Evolutionary conservation across 2,797 vertebrate genomes (phyloP), one percentile per base, ranked within the genome.

Genomic region (Morus bassanus): DNA sequence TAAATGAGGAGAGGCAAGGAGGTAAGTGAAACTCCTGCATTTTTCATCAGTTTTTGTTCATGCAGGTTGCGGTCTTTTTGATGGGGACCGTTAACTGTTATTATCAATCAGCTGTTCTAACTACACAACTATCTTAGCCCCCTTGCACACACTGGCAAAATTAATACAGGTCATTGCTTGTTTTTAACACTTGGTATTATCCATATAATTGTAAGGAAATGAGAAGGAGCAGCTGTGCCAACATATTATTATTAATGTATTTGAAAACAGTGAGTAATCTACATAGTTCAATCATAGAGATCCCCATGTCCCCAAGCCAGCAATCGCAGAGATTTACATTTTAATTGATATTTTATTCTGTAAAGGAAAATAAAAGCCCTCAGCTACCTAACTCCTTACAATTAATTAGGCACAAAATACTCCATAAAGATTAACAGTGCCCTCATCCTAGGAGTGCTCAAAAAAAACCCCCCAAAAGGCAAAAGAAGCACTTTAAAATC

Each of bases 301-400:
- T 78, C 54, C 43, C 73, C n/a, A 23, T 41, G 73, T 88, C 76
- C 54, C 79, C 73, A 76, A 82, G 65, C 54, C 78, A 91, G 57
- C 61, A 90, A 48, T 37, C 10, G 4, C 64, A 86, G 39, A 88
- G 88, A 93, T 94, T 91, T 95, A 88, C 54, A 95, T 95, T 95
- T 94, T 93, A 95, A 96, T 84, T 90, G 76, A 59, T 84, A 78
- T 45, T 88, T 81, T 92, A 72, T 57, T 93, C 82, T 51, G 54
- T 82, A 78, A 94, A 88, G 59, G 67, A 95, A 95, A 96, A 95
- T 59, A 89, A 92, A 96, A 90, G 50, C 65, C 73, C 61, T 91
- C 65, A 88, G 75, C 75, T 93, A 94, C 82, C 57, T 72, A 85
- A 91, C 61, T 51, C 46, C 46, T 86, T 84, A 63, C 22, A 93